Evolutionary conservation across 92 coral and sea anemone genomes (phyloP).

Genomic region (Montipora capitata): DNA sequence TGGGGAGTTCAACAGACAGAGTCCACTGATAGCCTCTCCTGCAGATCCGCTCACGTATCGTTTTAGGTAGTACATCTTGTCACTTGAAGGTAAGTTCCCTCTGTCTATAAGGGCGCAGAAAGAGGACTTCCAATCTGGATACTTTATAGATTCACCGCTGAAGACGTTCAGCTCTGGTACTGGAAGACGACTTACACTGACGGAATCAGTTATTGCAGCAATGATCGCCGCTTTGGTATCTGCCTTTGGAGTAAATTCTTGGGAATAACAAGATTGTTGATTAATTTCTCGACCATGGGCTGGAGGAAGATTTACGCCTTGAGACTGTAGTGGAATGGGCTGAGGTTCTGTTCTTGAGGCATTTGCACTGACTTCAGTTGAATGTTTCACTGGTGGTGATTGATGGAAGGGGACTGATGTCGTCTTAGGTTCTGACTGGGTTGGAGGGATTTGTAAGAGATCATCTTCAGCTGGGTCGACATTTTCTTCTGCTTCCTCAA

Average conservation of each 20-base stretch:
- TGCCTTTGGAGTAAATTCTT: no score
- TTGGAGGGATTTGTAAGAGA: no score
- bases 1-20: slow-evolving; percentile 24
- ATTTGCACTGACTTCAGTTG: background rate
- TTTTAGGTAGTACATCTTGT: slow-evolving; percentile 47
- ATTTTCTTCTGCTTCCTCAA: background rate
- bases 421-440: no score
- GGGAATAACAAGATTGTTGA: no score
- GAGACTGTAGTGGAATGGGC: background rate
- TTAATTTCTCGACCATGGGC: background rate
- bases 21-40: slow-evolving; percentile 29
- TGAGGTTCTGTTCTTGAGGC: background rate
- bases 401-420: no score
- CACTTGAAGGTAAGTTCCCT: slow-evolving; percentile 18
- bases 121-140: slow-evolving; percentile 46
- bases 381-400: no score
- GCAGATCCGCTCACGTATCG: slow-evolving; percentile 34
- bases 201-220: slow-evolving; percentile 21
- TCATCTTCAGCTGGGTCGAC: background rate
- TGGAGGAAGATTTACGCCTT: background rate
- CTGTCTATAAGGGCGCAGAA: slow-evolving; percentile 31
- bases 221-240: background rate
- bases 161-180: slow-evolving; percentile 22
- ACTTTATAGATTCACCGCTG: slow-evolving; percentile 41
- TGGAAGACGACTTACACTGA: slow-evolving; percentile 41